Percentiles rank a stretch among this genome's conserved stretches.
phyloP scores from a whole-genome alignment of 1,140 invertebrate species.

The Oscheius sp. region DNA sequence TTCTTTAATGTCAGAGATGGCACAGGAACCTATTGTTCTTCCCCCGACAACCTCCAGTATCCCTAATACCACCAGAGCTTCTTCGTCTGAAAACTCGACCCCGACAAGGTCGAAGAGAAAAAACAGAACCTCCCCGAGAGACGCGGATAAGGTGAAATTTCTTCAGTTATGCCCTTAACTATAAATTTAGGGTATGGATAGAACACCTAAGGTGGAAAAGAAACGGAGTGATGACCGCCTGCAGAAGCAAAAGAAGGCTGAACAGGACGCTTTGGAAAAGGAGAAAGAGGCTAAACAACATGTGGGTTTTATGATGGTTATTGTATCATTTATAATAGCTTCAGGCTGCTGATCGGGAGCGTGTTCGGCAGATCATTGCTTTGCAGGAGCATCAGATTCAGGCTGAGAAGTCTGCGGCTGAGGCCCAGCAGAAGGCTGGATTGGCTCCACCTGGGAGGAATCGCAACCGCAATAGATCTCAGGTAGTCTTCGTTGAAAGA shows the following conservation, averaged over 20 bases:
- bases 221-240: neutral
- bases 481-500: no score
- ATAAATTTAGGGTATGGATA: no score
- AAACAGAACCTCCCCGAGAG: no score
- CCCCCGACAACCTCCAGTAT: neutral
- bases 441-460: no score
- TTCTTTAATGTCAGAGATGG: neutral
- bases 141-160: no score
- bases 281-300: neutral
- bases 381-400: neutral
- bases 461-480: no score
- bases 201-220: no score
- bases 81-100: neutral
- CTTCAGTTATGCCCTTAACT: no score
- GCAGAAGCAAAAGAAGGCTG: neutral
- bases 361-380: neutral
- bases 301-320: neutral
- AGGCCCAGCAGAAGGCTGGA: no score
- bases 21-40: neutral
- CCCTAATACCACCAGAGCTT: neutral
- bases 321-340: neutral
- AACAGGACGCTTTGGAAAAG: neutral
- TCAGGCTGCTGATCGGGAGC: neutral
- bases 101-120: neutral
- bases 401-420: neutral